Conservation (phyloP, 1,140 invertebrate species). For the Spodoptera litura region DNA sequence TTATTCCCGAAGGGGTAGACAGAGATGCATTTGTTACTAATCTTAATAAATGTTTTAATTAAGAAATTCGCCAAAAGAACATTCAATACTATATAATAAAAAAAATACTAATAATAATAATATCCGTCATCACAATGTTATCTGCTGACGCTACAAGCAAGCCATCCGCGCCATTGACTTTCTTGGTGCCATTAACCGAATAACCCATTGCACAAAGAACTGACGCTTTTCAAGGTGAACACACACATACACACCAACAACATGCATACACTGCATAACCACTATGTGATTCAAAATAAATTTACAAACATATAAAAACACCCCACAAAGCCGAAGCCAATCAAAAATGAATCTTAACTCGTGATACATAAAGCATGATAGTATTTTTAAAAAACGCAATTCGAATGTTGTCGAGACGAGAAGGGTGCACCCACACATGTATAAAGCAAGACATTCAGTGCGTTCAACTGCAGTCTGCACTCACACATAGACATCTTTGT, state of each 20-base stretch:
- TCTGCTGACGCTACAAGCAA: conserved; percentile 71
- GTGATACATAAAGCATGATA: not conserved
- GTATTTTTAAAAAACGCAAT: conserved; percentile 26
- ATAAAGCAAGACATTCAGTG: conserved; percentile 62
- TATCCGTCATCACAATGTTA: conserved; percentile 30
- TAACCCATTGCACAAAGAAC: conserved; percentile 86
- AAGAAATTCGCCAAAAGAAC: too few species aligned
- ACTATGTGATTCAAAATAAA: conserved; percentile 80
- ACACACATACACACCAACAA: conserved; percentile 67
- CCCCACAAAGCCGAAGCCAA: conserved; percentile 4
- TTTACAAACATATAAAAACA: conserved; percentile 52
- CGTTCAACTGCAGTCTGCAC: conserved; percentile 75
- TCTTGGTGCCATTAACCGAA: conserved; percentile 85
- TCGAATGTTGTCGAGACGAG: conserved; percentile 68
- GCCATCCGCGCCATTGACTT: conserved; percentile 84
- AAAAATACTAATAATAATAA: conserved; percentile 8
- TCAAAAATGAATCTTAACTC: conserved; percentile 56
- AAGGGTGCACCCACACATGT: conserved; percentile 79
- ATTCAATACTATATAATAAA: not conserved
- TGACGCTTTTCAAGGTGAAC: conserved; percentile 85
- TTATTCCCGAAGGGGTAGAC: too few species aligned
- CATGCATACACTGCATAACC: conserved; percentile 49
- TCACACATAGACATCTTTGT: conserved; percentile 54
- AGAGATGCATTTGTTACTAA: too few species aligned
- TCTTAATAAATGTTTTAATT: too few species aligned